phyloP scores from a whole-genome alignment of 1,140 invertebrate species.

The Epicauta chinensis region DNA sequence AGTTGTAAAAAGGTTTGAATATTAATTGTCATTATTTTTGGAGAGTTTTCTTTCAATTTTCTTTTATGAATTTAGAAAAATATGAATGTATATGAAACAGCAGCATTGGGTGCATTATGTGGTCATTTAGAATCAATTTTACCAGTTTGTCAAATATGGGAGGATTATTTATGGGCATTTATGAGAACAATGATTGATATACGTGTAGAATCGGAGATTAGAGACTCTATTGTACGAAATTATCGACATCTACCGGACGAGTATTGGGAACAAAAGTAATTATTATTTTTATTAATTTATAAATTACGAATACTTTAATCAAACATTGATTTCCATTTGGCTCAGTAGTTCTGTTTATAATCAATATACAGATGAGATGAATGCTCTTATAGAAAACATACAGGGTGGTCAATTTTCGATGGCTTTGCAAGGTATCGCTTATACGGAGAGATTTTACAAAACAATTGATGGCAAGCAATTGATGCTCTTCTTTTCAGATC shows the following conservation, averaged over 20 bases:
- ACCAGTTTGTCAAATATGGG: slow-evolving; percentile 71
- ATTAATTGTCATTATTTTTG: not conserved
- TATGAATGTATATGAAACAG: slow-evolving; percentile 35
- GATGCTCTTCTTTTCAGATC: no score
- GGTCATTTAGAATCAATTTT: slow-evolving; percentile 74
- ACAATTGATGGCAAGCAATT: no score
- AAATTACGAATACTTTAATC: no score
- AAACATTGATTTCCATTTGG: no score
- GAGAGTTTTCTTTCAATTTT: not conserved
- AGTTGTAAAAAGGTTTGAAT: slow-evolving; percentile 52
- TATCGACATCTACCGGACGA: slow-evolving; percentile 61
- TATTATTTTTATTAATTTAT: not conserved
- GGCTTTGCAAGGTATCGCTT: no score
- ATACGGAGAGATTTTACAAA: no score
- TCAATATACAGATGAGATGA: no score
- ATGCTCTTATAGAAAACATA: no score
- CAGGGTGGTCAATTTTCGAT: no score
- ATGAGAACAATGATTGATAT: slow-evolving; percentile 77
- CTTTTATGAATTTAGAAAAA: slow-evolving; percentile 19
- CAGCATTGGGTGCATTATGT: slow-evolving; percentile 53
- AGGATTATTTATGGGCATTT: slow-evolving; percentile 87
- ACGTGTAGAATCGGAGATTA: slow-evolving; percentile 65
- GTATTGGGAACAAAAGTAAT: slow-evolving; percentile 70
- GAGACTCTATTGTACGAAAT: slow-evolving; percentile 45
- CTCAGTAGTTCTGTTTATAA: no score